Evolutionary conservation across 2,797 vertebrate species (phyloP).

Genomic region (Glyptemys insculpta): DNA sequence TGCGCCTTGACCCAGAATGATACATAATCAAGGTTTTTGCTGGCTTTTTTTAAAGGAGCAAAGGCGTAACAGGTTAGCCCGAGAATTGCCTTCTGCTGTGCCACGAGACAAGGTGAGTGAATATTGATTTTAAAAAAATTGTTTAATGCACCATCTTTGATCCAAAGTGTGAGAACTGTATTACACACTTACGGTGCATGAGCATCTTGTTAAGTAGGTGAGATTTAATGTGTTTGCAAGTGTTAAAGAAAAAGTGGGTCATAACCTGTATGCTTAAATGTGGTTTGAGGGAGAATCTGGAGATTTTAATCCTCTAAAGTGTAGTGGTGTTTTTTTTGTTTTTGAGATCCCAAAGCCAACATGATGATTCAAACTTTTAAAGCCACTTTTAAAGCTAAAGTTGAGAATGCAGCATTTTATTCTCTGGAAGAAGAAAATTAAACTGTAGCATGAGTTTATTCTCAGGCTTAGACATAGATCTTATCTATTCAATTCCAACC

Average conservation of each 20-base stretch:
- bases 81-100: constrained; percentile 89
- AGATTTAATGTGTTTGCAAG: not conserved
- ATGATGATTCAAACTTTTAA: not conserved
- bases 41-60: constrained; percentile 88
- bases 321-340: not conserved
- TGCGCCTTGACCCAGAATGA: not conserved
- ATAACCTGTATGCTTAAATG: not conserved
- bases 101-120: constrained; percentile 92
- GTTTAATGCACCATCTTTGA: constrained; percentile 4
- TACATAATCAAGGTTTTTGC: constrained; percentile 47
- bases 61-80: constrained; percentile 91
- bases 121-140: not conserved
- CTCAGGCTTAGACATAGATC: not conserved
- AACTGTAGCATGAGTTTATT: not conserved
- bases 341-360: not conserved
- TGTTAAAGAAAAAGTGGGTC: not conserved
- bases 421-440: not conserved
- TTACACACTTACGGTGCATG: not conserved
- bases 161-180: not conserved
- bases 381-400: not conserved
- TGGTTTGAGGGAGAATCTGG: not conserved
- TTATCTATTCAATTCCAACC: not conserved
- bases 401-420: not conserved
- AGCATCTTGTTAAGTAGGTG: not conserved
- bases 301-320: not conserved